Evolutionary conservation across 2,113 vertebrate species (phyloP), one percentile per base, ranked within the genome.

Genomic region (Spizaetus ornatus): DNA sequence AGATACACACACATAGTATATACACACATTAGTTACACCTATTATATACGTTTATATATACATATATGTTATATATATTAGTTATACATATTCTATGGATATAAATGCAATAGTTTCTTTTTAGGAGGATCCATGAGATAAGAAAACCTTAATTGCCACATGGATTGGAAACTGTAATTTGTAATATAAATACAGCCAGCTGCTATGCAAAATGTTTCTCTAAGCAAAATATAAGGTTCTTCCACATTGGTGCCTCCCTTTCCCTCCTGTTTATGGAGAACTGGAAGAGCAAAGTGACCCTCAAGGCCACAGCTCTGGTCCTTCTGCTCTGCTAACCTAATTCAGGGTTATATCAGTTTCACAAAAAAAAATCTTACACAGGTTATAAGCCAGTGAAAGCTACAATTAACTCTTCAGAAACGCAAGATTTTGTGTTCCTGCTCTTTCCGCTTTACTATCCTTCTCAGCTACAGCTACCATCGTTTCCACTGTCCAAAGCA

Each of bases 231-330:
- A 5, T 32, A 50, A 61, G 31, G 58, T 86, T 22, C 22, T 73
- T 69, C 20, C 21, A 78, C 20, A 34, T 1, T 8, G 8, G 20
- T 71, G 22, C 5, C 27, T 59, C 52, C 34, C 9, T 21, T 63
- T 62, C 16, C n/a, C 34, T 89, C 0, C 0, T 45, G 29, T 59
- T 82, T 50, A 29, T 21, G 29, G 13, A 40, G 47, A 72, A 67
- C 6, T 1, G 0, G 21, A 67, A 50, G n/a, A 40, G 16, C 18
- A 47, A 0, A 61, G 42, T 4, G 15, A 36, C 42, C 15, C 34
- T 47, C 4, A 1, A 59, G 31, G 55, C 16, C 66, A 56, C 42
- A 56, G 34, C 22, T 43, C 34, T 80, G 25, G 18, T 52, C 31
- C 31, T 78, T 47, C 59, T 74, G 26, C 38, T 52, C 47, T 45